Base-by-base conservation (phyloP, 2,888 invertebrate species). In the Catocala fraxini region DNA sequence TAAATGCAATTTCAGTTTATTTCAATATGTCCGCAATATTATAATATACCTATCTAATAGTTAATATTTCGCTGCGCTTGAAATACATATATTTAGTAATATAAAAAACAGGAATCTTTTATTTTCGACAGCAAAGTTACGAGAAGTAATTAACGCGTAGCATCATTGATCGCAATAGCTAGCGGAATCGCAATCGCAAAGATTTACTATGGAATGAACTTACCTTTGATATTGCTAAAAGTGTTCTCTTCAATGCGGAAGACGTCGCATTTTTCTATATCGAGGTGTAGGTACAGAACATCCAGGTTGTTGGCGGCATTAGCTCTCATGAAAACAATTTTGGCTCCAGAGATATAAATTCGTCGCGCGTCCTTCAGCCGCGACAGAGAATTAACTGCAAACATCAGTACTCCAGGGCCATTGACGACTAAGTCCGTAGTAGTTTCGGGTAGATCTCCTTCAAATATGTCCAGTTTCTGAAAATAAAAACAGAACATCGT, bases 181-280 rank as follows among this genome's bases (percentile, higher is more conserved):
- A 56, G 43, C 6, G 64, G 58, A 54, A 65, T 60, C 56, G 67
- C 66, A 70, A 46, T 61, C 52, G 57, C 43, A 56, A 53, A 35
- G 45, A 51, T 57, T 64, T 51, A 55, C 43, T 53, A 49, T 13
- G 52, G n/a, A 56, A 49, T 15, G 13, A 68, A 59, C 79, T 81
- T 81, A 94, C 94, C 95, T 87, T 95, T 94, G 62, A 96, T 94
- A 67, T 95, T 95, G 76, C 93, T 94, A 82, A 97, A 97, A 25
- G 96, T 95, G 67, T 93, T 94, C 70, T 95, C 95, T 85, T 96
- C 96, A 60, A 97, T 91, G 12, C 95, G 88, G 51, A 96, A 90
- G 56, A 92, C 86, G 74, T 95, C 94, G 86, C 96, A 96, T 77
- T 95, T 91, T 64, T 95, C 89, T 52, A 96, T 94, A 77, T 96